Conservation (phyloP, 2,113 vertebrate genomes). For the Calonectris borealis region DNA sequence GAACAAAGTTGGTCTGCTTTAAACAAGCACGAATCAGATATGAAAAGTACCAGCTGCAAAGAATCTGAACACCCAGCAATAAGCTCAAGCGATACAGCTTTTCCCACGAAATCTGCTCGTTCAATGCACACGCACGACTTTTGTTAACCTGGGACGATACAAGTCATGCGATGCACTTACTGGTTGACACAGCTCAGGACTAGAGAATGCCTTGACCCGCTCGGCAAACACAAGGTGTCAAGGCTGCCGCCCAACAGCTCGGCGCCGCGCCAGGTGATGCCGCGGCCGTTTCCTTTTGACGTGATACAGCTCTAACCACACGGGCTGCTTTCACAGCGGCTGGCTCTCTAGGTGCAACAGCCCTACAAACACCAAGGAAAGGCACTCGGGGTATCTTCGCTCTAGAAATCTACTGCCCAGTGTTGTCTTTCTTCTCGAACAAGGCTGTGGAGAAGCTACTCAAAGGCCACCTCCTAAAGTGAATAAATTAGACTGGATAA, state of each 20-base stretch:
- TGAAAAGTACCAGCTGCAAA: not conserved
- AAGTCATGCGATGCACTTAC: not conserved
- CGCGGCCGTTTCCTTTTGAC: accelerated
- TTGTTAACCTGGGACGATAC: not conserved
- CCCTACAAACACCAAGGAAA: not conserved
- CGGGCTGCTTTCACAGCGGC: accelerated
- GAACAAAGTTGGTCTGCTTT: not conserved
- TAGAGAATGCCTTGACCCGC: accelerated
- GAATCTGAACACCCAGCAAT: not conserved
- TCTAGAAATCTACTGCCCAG: not conserved
- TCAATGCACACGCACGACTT: not conserved
- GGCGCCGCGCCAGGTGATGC: not conserved
- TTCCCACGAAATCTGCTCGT: not conserved
- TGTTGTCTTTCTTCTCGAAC: not conserved
- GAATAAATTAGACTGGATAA: not conserved
- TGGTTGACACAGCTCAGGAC: not conserved
- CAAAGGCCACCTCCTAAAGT: not conserved
- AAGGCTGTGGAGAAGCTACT: not conserved
- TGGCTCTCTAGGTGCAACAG: not conserved
- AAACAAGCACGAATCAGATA: not conserved
- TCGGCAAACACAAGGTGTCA: not conserved
- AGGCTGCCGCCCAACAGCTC: not conserved
- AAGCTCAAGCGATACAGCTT: not conserved
- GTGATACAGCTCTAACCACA: accelerated
- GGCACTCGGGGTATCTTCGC: accelerated